Evolutionary conservation across 2,888 invertebrate genomes (phyloP).

Genomic region (Cheilosia vernalis): DNA sequence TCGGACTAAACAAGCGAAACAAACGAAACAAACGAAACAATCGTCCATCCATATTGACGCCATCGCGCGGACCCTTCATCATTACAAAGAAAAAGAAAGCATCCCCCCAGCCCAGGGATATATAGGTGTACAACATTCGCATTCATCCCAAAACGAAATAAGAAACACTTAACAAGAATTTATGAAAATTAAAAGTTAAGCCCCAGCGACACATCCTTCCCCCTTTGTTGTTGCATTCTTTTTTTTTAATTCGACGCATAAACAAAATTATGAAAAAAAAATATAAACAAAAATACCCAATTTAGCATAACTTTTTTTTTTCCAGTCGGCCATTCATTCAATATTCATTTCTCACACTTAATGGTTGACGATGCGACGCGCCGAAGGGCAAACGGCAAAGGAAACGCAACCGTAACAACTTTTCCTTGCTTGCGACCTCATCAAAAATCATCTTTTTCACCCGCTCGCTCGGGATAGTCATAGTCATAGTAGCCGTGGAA

Average conservation of each 20-base stretch:
- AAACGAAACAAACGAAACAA: constrained; percentile 9
- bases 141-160: constrained; percentile 17
- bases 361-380: constrained; percentile 41
- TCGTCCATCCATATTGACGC: constrained; percentile 65
- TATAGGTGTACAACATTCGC: background rate
- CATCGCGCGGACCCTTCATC: constrained; percentile 52
- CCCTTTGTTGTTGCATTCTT: constrained; percentile 49
- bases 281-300: constrained; percentile 52
- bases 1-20: constrained; percentile 52
- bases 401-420: constrained; percentile 34
- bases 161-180: constrained; percentile 80
- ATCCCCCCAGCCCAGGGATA: background rate
- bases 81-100: constrained; percentile 19
- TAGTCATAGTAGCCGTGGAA: background rate
- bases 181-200: constrained; percentile 82
- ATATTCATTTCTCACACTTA: constrained; percentile 74
- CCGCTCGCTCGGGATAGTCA: constrained; percentile 1
- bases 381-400: background rate
- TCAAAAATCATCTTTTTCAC: constrained; percentile 67
- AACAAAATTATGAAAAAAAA: constrained; percentile 68
- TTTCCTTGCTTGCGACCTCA: constrained; percentile 49
- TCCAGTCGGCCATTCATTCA: constrained; percentile 64
- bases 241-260: constrained; percentile 73
- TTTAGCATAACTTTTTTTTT: constrained; percentile 64
- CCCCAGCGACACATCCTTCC: constrained; percentile 77